Evolutionary conservation across 2,888 invertebrate species (phyloP).

Genomic region (Drosophila suboccidentalis): DNA sequence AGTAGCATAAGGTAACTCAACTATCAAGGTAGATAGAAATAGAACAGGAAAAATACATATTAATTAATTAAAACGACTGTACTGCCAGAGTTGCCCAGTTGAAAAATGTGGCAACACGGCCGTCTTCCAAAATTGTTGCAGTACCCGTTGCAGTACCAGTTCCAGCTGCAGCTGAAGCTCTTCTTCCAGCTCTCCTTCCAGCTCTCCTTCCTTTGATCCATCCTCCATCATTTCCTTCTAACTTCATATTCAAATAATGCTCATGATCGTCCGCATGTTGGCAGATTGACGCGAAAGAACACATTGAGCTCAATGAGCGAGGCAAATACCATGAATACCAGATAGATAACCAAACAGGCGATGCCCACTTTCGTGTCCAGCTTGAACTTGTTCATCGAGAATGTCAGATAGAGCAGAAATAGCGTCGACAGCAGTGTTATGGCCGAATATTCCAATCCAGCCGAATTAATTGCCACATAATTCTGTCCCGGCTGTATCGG

Average conservation of each 20-base stretch:
- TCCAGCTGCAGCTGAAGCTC: constrained; percentile 7
- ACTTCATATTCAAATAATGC: constrained; percentile 20
- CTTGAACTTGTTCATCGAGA: constrained; percentile 94
- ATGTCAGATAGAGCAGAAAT: constrained; percentile 92
- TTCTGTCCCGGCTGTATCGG: constrained; percentile 92
- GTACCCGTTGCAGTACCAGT: constrained; percentile 16
- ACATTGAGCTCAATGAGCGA: constrained; percentile 96
- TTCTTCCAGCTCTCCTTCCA: background rate
- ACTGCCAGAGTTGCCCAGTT: constrained; percentile 49
- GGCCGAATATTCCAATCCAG: constrained; percentile 95
- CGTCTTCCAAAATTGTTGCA: background rate
- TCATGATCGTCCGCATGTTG: constrained; percentile 90
- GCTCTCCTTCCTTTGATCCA: background rate
- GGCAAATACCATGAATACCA: constrained; percentile 93
- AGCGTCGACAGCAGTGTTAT: constrained; percentile 95
- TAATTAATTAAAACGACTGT: constrained; percentile 76
- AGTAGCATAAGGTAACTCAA: constrained; percentile 75
- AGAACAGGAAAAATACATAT: constrained; percentile 78
- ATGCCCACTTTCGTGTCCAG: constrained; percentile 94
- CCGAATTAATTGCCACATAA: constrained; percentile 95
- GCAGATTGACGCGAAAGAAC: constrained; percentile 95
- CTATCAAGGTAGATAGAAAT: constrained; percentile 79
- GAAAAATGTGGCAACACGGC: constrained; percentile 1
- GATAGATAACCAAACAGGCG: constrained; percentile 94
- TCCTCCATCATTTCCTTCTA: background rate